Evolutionary conservation across 1,140 invertebrate genomes (phyloP).

Genomic region (Chelonus insularis): DNA sequence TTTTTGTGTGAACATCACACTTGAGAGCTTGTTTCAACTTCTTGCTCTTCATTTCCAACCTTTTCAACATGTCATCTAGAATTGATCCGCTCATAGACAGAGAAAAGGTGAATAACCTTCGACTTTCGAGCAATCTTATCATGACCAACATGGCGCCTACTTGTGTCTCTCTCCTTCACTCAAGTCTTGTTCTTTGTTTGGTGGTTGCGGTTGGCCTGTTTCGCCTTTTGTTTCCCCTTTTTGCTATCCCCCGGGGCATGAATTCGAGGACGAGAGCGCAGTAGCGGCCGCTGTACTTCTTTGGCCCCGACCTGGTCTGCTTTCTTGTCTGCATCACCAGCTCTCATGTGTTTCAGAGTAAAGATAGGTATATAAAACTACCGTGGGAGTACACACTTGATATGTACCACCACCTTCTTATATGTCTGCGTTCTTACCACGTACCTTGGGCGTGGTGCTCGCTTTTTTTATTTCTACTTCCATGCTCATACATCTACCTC

Average conservation of each 20-base stretch:
- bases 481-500: neutral
- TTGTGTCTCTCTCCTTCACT: constrained; percentile 26
- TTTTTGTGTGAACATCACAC: too few species aligned
- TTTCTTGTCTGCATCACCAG: constrained; percentile 4
- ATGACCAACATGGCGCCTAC: constrained; percentile 45
- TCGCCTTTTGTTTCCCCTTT: constrained; percentile 28
- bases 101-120: neutral
- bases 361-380: constrained; percentile 28
- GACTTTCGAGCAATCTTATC: constrained; percentile 22
- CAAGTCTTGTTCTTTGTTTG: constrained; percentile 9
- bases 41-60: too few species aligned
- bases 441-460: constrained; percentile 48
- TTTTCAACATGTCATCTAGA: too few species aligned
- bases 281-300: constrained; percentile 8
- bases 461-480: constrained; percentile 37
- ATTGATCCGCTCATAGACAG: too few species aligned
- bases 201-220: constrained; percentile 19
- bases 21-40: too few species aligned
- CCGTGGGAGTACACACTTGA: neutral
- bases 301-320: constrained; percentile 1
- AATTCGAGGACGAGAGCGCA: constrained; percentile 13
- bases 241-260: constrained; percentile 17
- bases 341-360: constrained; percentile 16
- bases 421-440: constrained; percentile 40
- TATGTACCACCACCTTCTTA: constrained; percentile 1